Evolutionary conservation across 2,888 invertebrate genomes (phyloP).

Genomic region (Brachyptera risi): DNA sequence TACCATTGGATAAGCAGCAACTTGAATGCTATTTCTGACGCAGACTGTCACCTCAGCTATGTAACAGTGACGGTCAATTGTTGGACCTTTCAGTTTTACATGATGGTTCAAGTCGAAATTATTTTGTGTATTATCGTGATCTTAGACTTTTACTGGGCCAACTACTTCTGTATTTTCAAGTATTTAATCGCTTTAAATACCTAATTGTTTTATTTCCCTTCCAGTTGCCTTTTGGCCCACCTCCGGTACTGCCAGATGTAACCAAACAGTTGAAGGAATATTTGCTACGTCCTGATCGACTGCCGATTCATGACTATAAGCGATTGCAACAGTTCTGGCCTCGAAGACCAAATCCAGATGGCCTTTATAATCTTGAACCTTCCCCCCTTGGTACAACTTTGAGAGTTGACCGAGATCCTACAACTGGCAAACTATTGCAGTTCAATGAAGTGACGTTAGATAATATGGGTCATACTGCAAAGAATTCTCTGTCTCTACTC

Average conservation of each 20-base stretch:
- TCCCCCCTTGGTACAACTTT: constrained; percentile 51
- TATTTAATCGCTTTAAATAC: no score
- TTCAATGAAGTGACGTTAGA: constrained; percentile 58
- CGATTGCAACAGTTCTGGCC: constrained; percentile 64
- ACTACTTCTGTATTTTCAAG: no score
- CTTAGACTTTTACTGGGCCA: no score
- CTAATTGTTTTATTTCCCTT: constrained; percentile 27
- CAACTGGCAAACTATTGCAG: constrained; percentile 69
- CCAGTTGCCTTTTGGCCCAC: constrained; percentile 48
- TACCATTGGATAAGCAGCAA: no score
- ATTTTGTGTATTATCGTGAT: no score
- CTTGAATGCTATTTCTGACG: no score
- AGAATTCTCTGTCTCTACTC: constrained; percentile 74
- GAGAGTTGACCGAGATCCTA: constrained; percentile 64
- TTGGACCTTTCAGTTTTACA: no score
- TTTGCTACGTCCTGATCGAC: constrained; percentile 60
- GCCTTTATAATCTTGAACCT: constrained; percentile 50
- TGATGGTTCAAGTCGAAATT: no score
- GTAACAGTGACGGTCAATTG: no score
- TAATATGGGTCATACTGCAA: constrained; percentile 59
- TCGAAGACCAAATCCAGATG: constrained; percentile 51
- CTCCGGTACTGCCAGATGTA: constrained; percentile 63
- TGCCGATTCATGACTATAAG: constrained; percentile 69
- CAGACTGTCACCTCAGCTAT: no score
- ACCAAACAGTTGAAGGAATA: constrained; percentile 62